Evolutionary conservation across 2,888 invertebrate genomes (phyloP), one percentile per base, ranked within the genome.

Genomic region (Halictus ligatus): DNA sequence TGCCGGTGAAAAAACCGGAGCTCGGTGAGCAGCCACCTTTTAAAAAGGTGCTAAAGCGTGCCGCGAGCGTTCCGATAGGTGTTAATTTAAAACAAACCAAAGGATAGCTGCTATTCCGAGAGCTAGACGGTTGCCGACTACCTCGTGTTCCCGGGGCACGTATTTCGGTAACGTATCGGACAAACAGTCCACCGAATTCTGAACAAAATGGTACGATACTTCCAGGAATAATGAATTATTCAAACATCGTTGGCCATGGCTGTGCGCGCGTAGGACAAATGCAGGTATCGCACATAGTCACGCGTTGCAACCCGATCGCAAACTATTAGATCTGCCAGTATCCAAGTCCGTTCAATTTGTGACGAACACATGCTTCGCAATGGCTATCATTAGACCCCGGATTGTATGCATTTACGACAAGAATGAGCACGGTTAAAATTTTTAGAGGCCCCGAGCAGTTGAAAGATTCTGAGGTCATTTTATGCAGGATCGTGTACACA

Each of bases 81-180:
- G 94, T 94, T 94, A 94, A 94, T 93, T 94, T 93, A 94, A 94
- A 94, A 94, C 93, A 94, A 94, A 94, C 92, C 90, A 88, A 89
- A 90, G 89, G 91, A 91, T 92, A 90, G 92, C 86, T 83, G 86
- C 88, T 90, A 91, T 87, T 91, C 84, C 83, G 83, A 79, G 86
- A 90, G 81, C 87, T 87, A 88, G 88, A 58, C 74, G 75, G n/a
- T 13, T 29, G 75, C 69, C 76, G 77, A 80, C 85, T 73, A 84
- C 64, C 85, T 75, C 84, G 48, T 86, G 78, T 35, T 81, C 67
- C 82, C 79, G 75, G 76, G 69, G 69, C 79, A 74, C 75, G 74
- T 10, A 29, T 43, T 60, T 67, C 82, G 82, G 84, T 80, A 75
- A 81, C 84, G 82, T 86, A 90, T 69, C 78, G 64, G 81, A 60